These are phyloP conservation scores for Bhutanitis thaidina DNA, from an alignment of 2,888 invertebrate species.

Conservation along the genomic window DNA sequence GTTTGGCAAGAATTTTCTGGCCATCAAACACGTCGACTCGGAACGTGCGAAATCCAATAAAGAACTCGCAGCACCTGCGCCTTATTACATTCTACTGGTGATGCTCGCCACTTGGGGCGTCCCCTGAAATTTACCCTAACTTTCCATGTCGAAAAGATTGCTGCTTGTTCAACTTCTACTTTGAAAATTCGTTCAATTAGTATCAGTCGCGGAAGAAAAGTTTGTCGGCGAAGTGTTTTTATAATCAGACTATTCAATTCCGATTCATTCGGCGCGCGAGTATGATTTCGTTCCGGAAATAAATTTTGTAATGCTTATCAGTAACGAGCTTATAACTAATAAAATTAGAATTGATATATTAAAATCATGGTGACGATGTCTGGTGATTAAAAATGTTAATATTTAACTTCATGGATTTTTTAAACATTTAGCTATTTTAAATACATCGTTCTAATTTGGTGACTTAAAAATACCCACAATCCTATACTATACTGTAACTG, in stretches of 20 bases:
- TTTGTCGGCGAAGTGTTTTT: conserved; percentile 53
- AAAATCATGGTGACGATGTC: not conserved
- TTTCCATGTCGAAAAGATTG: conserved; percentile 68
- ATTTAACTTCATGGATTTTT: no score
- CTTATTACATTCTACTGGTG: conserved; percentile 77
- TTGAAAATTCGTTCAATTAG: conserved; percentile 71
- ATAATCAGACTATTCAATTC: conserved; percentile 35
- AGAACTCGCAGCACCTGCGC: conserved; percentile 74
- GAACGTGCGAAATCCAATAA: conserved; percentile 79
- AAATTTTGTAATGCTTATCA: conserved; percentile 22
- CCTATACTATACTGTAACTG: no score
- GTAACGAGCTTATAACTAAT: no score
- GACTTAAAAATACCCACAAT: no score
- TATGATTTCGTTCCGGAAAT: conserved; percentile 22
- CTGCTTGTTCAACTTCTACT: conserved; percentile 72
- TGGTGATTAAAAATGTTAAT: no score
- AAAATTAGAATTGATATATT: conserved; percentile 11
- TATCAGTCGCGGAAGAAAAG: conserved; percentile 57
- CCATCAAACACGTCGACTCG: conserved; percentile 73
- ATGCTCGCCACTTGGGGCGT: conserved; percentile 54
- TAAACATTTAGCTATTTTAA: no score
- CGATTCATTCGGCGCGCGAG: conserved; percentile 20
- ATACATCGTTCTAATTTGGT: no score
- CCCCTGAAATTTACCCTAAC: conserved; percentile 63
- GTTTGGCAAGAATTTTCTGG: conserved; percentile 74